Conservation (phyloP, 2,888 invertebrate genomes). For the Clistopyga incitator region DNA sequence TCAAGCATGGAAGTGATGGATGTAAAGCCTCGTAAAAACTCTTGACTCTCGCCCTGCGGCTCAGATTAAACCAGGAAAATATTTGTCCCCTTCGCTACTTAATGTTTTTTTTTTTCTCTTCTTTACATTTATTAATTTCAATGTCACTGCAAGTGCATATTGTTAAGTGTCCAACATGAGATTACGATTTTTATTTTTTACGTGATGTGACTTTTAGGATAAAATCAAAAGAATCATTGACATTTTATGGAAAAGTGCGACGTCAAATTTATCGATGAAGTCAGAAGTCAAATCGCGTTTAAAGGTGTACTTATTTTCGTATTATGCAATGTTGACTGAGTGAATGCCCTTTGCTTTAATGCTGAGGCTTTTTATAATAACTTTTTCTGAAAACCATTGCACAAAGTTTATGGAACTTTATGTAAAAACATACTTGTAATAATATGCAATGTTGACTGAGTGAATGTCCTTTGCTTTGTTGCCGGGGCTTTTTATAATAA, state of each 20-base stretch:
- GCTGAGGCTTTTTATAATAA: too few species aligned
- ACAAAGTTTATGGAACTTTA: too few species aligned
- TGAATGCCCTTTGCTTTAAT: too few species aligned
- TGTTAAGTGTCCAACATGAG: background rate
- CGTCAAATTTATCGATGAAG: too few species aligned
- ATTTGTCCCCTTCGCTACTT: background rate
- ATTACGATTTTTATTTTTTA: background rate
- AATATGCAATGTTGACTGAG: too few species aligned
- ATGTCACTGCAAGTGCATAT: background rate
- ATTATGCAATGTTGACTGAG: too few species aligned
- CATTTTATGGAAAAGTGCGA: background rate
- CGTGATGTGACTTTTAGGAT: background rate
- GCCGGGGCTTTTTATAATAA: too few species aligned
- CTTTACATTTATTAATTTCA: background rate
- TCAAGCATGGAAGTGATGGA: conserved; percentile 36
- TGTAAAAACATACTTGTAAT: too few species aligned
- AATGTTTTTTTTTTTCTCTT: background rate
- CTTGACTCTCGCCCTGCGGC: background rate
- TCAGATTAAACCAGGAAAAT: conserved; percentile 20
- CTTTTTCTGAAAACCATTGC: too few species aligned
- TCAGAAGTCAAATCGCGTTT: too few species aligned
- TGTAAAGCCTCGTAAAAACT: conserved; percentile 47
- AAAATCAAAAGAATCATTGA: background rate
- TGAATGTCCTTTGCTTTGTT: too few species aligned
- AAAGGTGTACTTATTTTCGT: too few species aligned